Percentiles rank a stretch among this genome's conserved stretches.
Conservation (phyloP, 1,140 invertebrate species). For the Drosophila fuyamai region DNA sequence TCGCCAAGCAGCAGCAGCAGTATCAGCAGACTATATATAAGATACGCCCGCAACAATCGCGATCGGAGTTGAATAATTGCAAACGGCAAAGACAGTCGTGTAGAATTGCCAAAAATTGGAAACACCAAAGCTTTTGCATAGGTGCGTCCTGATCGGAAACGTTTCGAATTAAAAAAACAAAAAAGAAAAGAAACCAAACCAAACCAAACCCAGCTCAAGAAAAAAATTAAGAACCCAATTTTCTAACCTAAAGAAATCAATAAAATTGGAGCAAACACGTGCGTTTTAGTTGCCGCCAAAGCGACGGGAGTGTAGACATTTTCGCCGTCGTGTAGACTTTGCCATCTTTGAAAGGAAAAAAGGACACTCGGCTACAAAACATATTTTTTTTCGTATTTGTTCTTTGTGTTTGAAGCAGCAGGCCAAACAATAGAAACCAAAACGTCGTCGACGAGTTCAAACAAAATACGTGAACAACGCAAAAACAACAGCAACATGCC, state of each 20-base stretch:
- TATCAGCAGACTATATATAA: slow-evolving; percentile 60
- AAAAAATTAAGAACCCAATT: slow-evolving; percentile 6
- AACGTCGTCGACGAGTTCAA: slow-evolving; percentile 42
- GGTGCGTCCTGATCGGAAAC: slow-evolving; percentile 77
- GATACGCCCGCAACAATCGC: slow-evolving; percentile 52
- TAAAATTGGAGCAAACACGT: slow-evolving; percentile 46
- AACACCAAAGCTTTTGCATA: slow-evolving; percentile 83
- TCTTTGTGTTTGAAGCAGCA: slow-evolving; percentile 35
- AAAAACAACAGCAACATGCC: slow-evolving; percentile 68
- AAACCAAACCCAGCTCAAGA: not conserved
- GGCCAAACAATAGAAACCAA: slow-evolving; percentile 37
- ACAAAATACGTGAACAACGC: slow-evolving; percentile 58
- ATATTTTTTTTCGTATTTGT: slow-evolving; percentile 23
- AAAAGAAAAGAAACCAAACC: not conserved
- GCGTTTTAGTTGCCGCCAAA: slow-evolving; percentile 58
- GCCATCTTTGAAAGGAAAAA: slow-evolving; percentile 7
- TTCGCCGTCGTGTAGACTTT: slow-evolving; percentile 39
- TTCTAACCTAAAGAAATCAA: slow-evolving; percentile 49
- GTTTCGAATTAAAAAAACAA: slow-evolving; percentile 4
- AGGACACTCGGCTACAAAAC: slow-evolving; percentile 45
- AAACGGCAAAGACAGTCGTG: slow-evolving; percentile 65
- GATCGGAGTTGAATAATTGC: slow-evolving; percentile 63
- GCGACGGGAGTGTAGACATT: slow-evolving; percentile 40
- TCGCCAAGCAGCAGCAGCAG: slow-evolving; percentile 47
- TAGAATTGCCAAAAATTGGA: slow-evolving; percentile 74